Base-by-base conservation (phyloP, 1,140 invertebrate genomes). In the Anadara kagoshimensis region DNA sequence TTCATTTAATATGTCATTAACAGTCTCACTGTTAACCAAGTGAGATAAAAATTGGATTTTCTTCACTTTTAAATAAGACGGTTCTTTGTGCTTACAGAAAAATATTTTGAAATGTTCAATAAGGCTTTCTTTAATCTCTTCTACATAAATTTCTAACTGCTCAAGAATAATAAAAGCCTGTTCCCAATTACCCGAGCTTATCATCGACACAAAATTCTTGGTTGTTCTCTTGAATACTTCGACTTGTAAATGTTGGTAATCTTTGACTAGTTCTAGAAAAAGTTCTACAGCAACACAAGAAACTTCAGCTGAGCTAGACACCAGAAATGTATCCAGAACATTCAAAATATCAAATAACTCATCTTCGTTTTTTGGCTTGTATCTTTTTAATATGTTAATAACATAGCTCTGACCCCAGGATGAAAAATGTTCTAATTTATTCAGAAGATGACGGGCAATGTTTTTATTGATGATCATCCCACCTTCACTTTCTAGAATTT, bases 331-430 rank as follows among this genome's bases (percentile, higher is more conserved):
- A 51, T 86, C 84, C n/a, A 81, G 51, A 47, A 84, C 69, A 63
- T 86, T 84, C 45, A 86, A 73, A 56, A 83, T 80, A 56, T 84
- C 78, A 69, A 83, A 82, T 5, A 70, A 51, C 65, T 86, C 84
- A 29, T 86, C 78, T 47, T 82, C 80, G 5, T 59, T 59, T 47
- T 68, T 76, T 5, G 81, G 79, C 61, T 56, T 70, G 73, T 86
- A 86, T 51, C 78, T 83, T 29, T 73, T 63, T 24, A 86, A 59
- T 36, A 81, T 58, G 11, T 63, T 62, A 14, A 86, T 54, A 10
- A 80, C 61, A 47, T 69, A 70, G 8, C 67, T 53, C 20, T 78
- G 54, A n/a, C 75, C 73, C 79, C 78, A 84, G 1, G 75, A 61
- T 10, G 83, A 75, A 44, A 84, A 78, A 36, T 65, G 49, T 0